Evolutionary conservation across 2,888 invertebrate species (phyloP).

Genomic region (Macroteleia sp.): DNA sequence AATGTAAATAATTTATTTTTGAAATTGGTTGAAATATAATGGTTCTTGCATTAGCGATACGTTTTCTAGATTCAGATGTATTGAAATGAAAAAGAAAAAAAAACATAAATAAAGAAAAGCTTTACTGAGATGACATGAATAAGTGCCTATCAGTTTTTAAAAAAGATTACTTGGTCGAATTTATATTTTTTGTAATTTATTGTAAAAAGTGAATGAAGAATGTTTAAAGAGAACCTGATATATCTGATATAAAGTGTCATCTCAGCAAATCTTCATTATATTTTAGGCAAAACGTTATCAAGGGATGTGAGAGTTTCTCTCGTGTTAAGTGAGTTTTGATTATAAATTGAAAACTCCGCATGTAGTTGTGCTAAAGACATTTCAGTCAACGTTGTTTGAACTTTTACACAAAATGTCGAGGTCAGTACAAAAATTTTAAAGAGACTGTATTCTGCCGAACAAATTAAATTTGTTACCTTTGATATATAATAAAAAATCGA

Average conservation of each 20-base stretch:
- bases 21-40: neutral
- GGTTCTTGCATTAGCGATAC: constrained; percentile 1
- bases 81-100: neutral
- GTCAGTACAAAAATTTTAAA: constrained; percentile 44
- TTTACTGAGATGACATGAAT: constrained; percentile 3
- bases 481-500: constrained; percentile 24
- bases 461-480: constrained; percentile 2
- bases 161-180: constrained; percentile 11
- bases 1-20: constrained; percentile 32
- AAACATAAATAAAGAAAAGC: too few species aligned
- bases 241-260: neutral
- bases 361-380: too few species aligned
- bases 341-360: too few species aligned
- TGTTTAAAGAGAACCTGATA: neutral
- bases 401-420: constrained; percentile 9
- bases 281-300: constrained; percentile 27
- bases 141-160: constrained; percentile 37
- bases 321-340: constrained; percentile 16
- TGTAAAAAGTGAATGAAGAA: neutral
- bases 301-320: constrained; percentile 46
- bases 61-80: constrained; percentile 19
- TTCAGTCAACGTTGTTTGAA: constrained; percentile 20
- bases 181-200: constrained; percentile 34
- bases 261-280: constrained; percentile 17
- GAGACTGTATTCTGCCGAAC: constrained; percentile 34